Base-by-base conservation (phyloP, 2,797 vertebrate species). In the Ficedula albicollis region DNA sequence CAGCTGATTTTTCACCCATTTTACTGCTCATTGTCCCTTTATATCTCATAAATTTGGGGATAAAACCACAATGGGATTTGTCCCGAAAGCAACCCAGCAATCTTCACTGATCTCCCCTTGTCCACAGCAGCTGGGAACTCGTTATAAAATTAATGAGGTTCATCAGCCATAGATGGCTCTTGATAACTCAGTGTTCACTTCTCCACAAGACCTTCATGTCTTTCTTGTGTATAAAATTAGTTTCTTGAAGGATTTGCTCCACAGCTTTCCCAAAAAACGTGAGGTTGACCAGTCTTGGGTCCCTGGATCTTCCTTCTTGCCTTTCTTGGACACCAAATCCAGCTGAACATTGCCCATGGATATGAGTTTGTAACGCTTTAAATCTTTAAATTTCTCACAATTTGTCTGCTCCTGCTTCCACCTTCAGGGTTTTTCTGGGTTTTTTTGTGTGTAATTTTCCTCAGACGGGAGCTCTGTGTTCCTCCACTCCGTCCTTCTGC, bases 51-150 rank as follows among this genome's bases (percentile, higher is more conserved):
- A 55, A 44, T 46, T 5, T 59, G 27, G 17, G 43, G 27, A 2
- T 29, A 63, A 44, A 43, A 83, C 38, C 59, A 70, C 58, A 39
- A 29, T 0, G 0, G 25, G 20, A 66, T 2, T 5, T 46, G 9
- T 32, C 70, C 48, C 34, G 38, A 26, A 48, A 52, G 21, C 18
- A 67, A 36, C 30, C 17, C 39, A 52, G 46, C 48, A 70, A 30
- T 43, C 11, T 62, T 6, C 58, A 15, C 29, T n/a, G 34, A 11
- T 46, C 72, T 63, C 76, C 43, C 48, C 14, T 60, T 13, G 8
- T 18, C 32, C 44, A 10, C 5, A 58, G 29, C 48, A 74, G 30
- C 52, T 23, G 48, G 5, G 15, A 41, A 46, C 11, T 38, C 39
- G 13, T 52, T 18, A 55, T 9, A 80, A 82, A 84, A 64, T 38